Percentiles rank a stretch among this genome's conserved stretches.
These are phyloP conservation scores for Sciaenops ocellatus DNA, from an alignment of 2,797 vertebrate species.

Conservation along the genomic window DNA sequence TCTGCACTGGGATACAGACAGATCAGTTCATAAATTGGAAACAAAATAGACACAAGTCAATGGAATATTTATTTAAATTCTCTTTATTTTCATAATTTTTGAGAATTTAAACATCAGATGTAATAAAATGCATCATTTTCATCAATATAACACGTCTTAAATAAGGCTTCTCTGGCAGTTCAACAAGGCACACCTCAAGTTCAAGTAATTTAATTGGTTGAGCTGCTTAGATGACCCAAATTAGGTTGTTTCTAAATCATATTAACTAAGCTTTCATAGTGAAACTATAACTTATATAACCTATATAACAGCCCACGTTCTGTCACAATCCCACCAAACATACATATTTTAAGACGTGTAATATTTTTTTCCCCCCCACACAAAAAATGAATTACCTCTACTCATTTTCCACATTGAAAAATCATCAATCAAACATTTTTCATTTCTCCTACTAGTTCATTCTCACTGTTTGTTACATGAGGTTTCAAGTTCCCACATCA, in stretches of 20 bases:
- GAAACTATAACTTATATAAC: not conserved
- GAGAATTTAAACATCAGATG: not conserved
- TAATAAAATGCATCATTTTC: not conserved
- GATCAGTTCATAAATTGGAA: not conserved
- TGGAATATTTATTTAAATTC: not conserved
- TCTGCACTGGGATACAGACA: not conserved
- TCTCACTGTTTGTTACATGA: not conserved
- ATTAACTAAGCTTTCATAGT: not conserved
- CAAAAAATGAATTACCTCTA: too few relatives aligned
- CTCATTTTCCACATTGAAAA: not conserved
- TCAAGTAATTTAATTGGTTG: not conserved
- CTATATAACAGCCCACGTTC: too few relatives aligned
- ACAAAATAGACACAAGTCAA: conserved; percentile 12
- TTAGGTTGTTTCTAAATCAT: not conserved
- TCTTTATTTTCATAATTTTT: conserved; percentile 33
- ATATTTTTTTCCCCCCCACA: too few relatives aligned
- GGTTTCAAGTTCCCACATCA: not conserved
- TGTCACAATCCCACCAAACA: not conserved
- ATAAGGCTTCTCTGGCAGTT: conserved; percentile 15
- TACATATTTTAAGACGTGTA: not conserved
- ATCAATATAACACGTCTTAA: not conserved
- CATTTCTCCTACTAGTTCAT: not conserved
- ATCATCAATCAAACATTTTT: not conserved
- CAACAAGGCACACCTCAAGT: conserved; percentile 25
- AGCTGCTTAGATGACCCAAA: not conserved